Conservation (phyloP, 2,113 vertebrate species). For the Synodontis membranacea region DNA sequence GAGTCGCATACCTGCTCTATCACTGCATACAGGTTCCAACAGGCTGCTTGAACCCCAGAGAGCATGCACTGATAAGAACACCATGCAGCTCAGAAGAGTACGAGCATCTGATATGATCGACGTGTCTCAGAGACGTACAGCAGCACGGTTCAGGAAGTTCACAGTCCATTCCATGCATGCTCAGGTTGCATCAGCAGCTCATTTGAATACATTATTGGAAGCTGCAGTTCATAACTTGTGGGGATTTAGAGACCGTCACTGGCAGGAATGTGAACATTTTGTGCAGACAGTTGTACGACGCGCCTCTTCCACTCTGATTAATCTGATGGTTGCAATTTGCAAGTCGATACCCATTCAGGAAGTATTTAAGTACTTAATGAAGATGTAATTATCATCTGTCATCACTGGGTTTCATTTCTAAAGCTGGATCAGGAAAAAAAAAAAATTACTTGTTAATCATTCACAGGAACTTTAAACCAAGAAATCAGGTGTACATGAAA, state of each 20-base stretch:
- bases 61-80: conserved; percentile 6
- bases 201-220: neutral
- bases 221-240: neutral
- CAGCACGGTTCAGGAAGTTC: neutral
- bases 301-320: neutral
- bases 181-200: neutral
- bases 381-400: neutral
- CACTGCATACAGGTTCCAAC: conserved; percentile 23
- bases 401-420: neutral
- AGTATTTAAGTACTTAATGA: neutral
- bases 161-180: neutral
- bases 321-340: neutral
- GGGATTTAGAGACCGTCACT: neutral
- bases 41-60: conserved; percentile 9
- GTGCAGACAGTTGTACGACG: neutral
- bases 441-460: neutral
- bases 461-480: neutral
- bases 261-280: neutral
- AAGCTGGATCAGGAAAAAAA: neutral
- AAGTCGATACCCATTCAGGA: neutral
- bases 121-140: neutral
- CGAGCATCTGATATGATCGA: neutral
- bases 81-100: neutral
- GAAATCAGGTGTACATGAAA: neutral
- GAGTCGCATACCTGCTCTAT: conserved; percentile 33